Evolutionary conservation across 2,113 vertebrate species (phyloP).

Genomic region (Grallaria varia): DNA sequence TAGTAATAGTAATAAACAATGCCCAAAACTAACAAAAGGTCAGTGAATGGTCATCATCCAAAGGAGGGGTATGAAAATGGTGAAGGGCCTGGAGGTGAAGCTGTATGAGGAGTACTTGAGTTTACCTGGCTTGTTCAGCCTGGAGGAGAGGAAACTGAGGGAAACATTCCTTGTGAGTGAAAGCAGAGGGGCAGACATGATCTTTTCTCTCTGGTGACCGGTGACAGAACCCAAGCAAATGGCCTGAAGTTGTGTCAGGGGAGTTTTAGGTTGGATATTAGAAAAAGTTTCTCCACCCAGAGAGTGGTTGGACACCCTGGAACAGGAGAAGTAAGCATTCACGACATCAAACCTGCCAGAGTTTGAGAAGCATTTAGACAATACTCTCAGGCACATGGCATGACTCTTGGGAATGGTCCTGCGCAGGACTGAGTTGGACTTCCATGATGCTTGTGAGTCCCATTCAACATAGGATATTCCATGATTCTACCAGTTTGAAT

Average conservation of each 20-base stretch:
- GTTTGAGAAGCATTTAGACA: not conserved
- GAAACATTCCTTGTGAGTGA: not conserved
- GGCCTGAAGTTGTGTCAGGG: rapidly evolving
- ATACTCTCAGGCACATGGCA: not conserved
- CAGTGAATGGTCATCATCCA: not conserved
- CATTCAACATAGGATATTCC: not conserved
- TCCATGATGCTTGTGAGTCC: not conserved
- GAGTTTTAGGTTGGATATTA: not conserved
- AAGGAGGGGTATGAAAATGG: not conserved
- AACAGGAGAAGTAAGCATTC: not conserved
- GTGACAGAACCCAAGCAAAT: not conserved
- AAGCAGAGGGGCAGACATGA: not conserved
- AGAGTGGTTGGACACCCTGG: too few relatives aligned
- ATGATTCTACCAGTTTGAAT: not conserved
- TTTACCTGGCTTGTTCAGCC: not conserved
- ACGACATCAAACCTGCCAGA: not conserved
- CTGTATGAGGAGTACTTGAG: not conserved
- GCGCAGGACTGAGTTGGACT: not conserved
- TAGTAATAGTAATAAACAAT: not conserved
- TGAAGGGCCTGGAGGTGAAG: not conserved
- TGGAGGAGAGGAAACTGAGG: not conserved
- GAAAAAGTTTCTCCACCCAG: not conserved
- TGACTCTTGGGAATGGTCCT: not conserved
- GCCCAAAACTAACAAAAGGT: not conserved
- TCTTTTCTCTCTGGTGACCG: not conserved